Base-by-base conservation (phyloP, 1,140 invertebrate species). In the Sipha flava region DNA sequence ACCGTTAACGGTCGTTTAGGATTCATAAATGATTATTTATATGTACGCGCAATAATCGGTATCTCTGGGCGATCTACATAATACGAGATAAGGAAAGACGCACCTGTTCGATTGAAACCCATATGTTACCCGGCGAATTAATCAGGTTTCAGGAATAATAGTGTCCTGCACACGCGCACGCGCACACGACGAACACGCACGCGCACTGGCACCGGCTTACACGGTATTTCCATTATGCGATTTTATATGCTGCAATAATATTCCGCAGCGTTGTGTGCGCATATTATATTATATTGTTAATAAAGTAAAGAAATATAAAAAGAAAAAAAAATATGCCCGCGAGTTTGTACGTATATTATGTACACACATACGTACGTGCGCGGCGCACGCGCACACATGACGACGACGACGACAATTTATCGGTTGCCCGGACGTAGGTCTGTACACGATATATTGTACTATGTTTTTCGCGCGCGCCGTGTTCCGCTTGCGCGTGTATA, bases 151-250 rank as follows among this genome's bases (percentile, higher is more conserved):
- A 14, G 54, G n/a, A n/a, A 14, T 40, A 40, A 40, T 45, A 31
- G 34, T 34, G 47, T 73, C 47, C 26, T n/a, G 37, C 31, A 40
- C 49, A 75, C 9, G 40, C 21, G 14, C 10, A 12, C 18, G 29
- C 26, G 12, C 2, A 31, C 2, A 54, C 29, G 16, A 59, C 26
- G 26, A 6, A 26, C 7, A 7, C 16, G 54, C 23, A 29, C 6
- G 12, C 1, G n/a, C 7, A 49, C 31, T 3, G 3, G 18, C 4
- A n/a, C n/a, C n/a, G n/a, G 21, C 18, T 4, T 75, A 75, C 72
- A 75, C 49, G 72, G 43, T 75, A 75, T 75, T 75, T 75, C 72
- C 72, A 75, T 75, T 75, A 75, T 57, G 21, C 34, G 34, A 54
- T 57, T 34, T 57, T 40, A 18, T 64, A n/a, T 31, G 16, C 16